Percentiles rank a stretch among this genome's conserved stretches.
Evolutionary conservation across 2,888 invertebrate genomes (phyloP).

Genomic region (Plutella xylostella): DNA sequence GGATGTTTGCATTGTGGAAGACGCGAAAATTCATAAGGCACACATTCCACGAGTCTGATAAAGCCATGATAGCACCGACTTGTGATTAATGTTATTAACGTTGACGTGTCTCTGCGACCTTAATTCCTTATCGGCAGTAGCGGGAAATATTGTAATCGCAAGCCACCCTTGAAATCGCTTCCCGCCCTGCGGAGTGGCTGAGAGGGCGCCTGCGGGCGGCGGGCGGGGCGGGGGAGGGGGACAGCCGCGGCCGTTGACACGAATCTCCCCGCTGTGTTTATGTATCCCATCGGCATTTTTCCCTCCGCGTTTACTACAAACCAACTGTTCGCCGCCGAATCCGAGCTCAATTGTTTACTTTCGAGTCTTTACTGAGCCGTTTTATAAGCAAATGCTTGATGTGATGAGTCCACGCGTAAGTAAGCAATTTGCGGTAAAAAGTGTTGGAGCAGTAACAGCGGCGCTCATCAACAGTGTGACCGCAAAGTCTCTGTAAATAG

Average conservation of each 20-base stretch:
- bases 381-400: background rate
- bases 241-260: conserved; percentile 61
- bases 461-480: no score
- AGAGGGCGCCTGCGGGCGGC: conserved; percentile 16
- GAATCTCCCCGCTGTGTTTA: conserved; percentile 57
- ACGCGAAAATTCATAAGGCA: no score
- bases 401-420: no score
- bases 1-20: no score
- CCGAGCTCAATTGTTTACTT: no score
- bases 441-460: no score
- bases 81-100: conserved; percentile 47
- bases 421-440: no score
- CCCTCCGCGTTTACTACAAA: conserved; percentile 31
- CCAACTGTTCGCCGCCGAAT: conserved; percentile 7
- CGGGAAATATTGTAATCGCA: conserved; percentile 39
- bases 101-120: conserved; percentile 47
- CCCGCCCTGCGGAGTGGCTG: conserved; percentile 23
- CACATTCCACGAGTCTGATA: conserved; percentile 9
- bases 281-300: conserved; percentile 55
- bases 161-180: conserved; percentile 57
- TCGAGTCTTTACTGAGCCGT: no score
- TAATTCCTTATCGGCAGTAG: conserved; percentile 45
- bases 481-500: no score
- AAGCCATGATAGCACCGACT: conserved; percentile 32
- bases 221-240: conserved; percentile 15